Evolutionary conservation across 2,888 invertebrate genomes (phyloP).

Genomic region (Uropetala carovei): DNA sequence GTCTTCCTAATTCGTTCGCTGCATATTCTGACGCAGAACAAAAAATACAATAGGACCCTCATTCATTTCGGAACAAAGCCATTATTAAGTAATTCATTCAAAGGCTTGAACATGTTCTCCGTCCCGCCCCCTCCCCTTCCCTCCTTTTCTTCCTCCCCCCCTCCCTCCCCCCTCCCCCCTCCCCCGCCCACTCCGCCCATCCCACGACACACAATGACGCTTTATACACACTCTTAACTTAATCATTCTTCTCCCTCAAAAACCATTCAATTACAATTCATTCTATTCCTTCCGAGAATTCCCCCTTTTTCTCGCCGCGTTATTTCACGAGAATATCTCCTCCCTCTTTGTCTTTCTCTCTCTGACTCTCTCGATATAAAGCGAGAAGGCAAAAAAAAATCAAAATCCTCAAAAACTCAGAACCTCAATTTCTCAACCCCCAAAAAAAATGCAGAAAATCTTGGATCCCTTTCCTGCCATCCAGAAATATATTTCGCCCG

Average conservation of each 20-base stretch:
- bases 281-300: background rate
- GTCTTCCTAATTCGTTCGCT: background rate
- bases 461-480: too few species aligned
- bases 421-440: too few species aligned
- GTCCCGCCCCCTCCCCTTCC: background rate
- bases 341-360: too few species aligned
- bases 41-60: background rate
- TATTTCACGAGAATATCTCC: too few species aligned
- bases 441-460: too few species aligned
- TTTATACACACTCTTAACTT: constrained; percentile 16
- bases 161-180: background rate
- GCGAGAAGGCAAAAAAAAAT: too few species aligned
- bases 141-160: background rate
- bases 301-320: background rate
- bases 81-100: constrained; percentile 14
- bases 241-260: background rate
- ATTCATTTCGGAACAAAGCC: background rate
- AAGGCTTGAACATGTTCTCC: background rate
- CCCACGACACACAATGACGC: background rate
- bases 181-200: background rate
- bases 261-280: constrained; percentile 20
- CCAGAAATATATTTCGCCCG: background rate
- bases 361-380: too few species aligned
- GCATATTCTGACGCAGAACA: background rate
- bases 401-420: too few species aligned